phyloP scores from a whole-genome alignment of 2,888 invertebrate genomes.

The Vandiemenella viatica region DNA sequence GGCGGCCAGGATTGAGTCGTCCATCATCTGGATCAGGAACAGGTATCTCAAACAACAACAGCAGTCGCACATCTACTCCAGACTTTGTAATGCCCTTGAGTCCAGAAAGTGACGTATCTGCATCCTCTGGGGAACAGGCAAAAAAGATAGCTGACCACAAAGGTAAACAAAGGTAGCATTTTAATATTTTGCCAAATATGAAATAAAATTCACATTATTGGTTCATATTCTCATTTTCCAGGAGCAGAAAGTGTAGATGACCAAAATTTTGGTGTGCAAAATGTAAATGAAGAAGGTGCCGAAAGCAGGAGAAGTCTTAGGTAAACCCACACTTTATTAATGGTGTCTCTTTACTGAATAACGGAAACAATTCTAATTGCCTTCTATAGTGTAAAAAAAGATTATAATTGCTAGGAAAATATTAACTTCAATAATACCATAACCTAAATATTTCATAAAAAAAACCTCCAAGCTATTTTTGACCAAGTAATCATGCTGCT shows the following conservation, averaged over 20 bases:
- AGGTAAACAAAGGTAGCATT: background rate
- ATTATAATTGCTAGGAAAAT: too few species aligned
- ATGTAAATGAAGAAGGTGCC: background rate
- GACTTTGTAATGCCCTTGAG: conserved; percentile 25
- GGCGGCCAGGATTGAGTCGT: conserved; percentile 4
- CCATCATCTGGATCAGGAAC: background rate
- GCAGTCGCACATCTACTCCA: conserved; percentile 7
- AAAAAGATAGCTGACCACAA: conserved; percentile 3
- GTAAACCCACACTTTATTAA: background rate
- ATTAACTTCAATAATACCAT: too few species aligned
- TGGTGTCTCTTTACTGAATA: too few species aligned
- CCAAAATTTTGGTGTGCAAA: background rate
- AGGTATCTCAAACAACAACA: background rate
- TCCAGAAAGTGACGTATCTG: conserved; percentile 31
- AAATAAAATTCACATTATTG: background rate
- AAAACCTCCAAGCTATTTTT: too few species aligned
- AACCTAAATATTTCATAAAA: too few species aligned
- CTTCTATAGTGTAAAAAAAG: too few species aligned
- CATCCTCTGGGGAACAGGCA: conserved; percentile 16
- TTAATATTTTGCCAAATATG: background rate
- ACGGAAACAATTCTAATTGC: too few species aligned
- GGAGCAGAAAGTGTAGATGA: background rate
- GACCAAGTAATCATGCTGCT: too few species aligned
- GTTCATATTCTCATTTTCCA: background rate
- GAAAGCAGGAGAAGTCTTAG: conserved; percentile 5